Evolutionary conservation across 2,113 vertebrate genomes (phyloP).

Genomic region (Phalacrocorax pelagicus): DNA sequence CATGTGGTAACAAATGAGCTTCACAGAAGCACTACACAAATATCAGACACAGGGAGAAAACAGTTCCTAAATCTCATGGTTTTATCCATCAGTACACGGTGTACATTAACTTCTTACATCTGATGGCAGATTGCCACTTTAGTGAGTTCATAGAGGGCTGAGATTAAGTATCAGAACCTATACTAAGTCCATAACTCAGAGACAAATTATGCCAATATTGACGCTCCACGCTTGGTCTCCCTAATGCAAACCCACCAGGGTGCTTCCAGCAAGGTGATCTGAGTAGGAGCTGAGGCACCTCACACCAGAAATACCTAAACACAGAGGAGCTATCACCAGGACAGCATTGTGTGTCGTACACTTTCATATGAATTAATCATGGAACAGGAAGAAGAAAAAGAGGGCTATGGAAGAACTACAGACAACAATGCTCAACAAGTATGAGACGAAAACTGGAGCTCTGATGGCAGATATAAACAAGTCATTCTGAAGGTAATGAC

Average conservation of each 20-base stretch:
- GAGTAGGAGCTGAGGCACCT: background rate
- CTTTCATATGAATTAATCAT: background rate
- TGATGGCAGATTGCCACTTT: background rate
- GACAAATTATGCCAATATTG: background rate
- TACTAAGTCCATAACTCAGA: background rate
- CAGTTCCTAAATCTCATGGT: background rate
- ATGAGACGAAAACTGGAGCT: background rate
- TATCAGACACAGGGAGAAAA: background rate
- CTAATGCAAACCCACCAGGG: background rate
- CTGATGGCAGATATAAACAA: background rate
- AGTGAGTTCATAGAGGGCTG: background rate
- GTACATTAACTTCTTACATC: background rate
- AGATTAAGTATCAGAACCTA: background rate
- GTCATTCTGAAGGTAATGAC: background rate
- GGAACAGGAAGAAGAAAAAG: background rate
- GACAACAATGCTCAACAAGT: background rate
- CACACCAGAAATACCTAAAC: background rate
- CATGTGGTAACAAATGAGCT: accelerated
- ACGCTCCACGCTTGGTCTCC: background rate
- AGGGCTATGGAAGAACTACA: background rate
- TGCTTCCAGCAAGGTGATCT: background rate
- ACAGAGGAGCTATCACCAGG: background rate
- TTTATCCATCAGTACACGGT: background rate
- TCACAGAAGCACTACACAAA: background rate
- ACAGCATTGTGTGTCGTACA: accelerated